phyloP scores from a whole-genome alignment of 2,797 vertebrate genomes.

The Cyclura pinguis region DNA sequence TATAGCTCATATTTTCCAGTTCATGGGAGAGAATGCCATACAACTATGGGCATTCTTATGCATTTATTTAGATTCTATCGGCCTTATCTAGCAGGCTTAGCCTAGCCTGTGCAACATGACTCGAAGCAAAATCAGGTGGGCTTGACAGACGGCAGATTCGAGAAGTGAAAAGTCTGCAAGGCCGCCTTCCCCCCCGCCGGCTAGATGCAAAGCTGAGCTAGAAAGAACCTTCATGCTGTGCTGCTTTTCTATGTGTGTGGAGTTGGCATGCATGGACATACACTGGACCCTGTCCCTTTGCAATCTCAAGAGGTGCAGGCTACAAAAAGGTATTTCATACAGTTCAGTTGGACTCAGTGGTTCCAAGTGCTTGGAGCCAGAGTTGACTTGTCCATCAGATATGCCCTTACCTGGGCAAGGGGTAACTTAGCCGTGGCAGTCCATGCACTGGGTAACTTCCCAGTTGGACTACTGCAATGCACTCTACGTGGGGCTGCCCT shows the following conservation, averaged over 20 bases:
- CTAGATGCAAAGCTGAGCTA: no score
- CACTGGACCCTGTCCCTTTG: neutral
- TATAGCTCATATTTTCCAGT: conserved; percentile 59
- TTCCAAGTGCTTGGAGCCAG: no score
- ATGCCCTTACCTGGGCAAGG: no score
- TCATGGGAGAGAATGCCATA: conserved; percentile 49
- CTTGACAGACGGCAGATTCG: neutral
- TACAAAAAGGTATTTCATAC: no score
- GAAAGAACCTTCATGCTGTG: neutral
- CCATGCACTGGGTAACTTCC: no score
- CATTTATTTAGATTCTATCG: neutral
- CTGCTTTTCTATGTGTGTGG: neutral
- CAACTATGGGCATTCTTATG: neutral
- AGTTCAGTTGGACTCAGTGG: no score
- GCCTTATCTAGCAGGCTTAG: neutral
- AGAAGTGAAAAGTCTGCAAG: neutral
- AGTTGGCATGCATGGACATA: neutral
- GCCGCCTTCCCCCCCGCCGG: no score
- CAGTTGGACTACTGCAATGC: no score
- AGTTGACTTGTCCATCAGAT: no score
- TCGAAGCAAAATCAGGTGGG: neutral
- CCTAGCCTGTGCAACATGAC: no score
- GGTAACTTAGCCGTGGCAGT: no score
- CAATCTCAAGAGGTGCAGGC: neutral
- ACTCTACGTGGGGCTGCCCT: no score